phyloP scores from a whole-genome alignment of 2,888 invertebrate species.

The Caenorhabditis sinica region DNA sequence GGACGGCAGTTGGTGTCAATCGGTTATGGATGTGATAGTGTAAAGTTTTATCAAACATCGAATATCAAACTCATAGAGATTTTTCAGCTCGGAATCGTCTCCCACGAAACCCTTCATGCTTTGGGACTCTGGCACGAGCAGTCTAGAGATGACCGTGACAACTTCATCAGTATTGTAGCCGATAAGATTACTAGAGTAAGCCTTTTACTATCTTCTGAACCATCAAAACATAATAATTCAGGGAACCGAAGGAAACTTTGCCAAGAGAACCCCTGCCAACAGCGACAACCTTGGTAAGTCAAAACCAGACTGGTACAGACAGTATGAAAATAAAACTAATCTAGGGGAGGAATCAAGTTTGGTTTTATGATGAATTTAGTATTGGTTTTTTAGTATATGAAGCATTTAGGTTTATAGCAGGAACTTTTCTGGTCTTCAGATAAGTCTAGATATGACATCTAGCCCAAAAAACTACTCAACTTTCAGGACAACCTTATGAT shows the following conservation, averaged over 20 bases:
- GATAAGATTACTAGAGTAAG: constrained; percentile 76
- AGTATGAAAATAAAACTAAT: constrained; percentile 11
- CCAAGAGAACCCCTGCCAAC: constrained; percentile 77
- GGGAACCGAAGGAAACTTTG: constrained; percentile 83
- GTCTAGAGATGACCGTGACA: constrained; percentile 80
- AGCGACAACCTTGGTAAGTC: constrained; percentile 79
- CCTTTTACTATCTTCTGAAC: constrained; percentile 3
- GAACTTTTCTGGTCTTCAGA: constrained; percentile 14
- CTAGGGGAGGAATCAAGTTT: too few relatives aligned
- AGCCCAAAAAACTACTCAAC: neutral
- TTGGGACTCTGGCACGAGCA: constrained; percentile 83
- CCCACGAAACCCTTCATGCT: constrained; percentile 80
- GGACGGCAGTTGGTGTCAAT: constrained; percentile 80
- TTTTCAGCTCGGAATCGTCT: constrained; percentile 79
- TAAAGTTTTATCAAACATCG: constrained; percentile 13
- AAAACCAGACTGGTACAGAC: constrained; percentile 24
- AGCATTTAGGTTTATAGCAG: constrained; percentile 10
- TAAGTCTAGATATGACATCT: neutral
- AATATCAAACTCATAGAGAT: neutral
- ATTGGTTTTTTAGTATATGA: neutral
- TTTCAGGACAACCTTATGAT: constrained; percentile 80
- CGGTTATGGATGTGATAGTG: constrained; percentile 80
- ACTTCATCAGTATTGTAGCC: constrained; percentile 73
- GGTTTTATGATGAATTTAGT: constrained; percentile 15
- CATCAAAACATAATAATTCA: constrained; percentile 24